Percentiles rank a stretch among this genome's conserved stretches.
Conservation (phyloP, 2,797 vertebrate genomes). For the Pangasius macronema region DNA sequence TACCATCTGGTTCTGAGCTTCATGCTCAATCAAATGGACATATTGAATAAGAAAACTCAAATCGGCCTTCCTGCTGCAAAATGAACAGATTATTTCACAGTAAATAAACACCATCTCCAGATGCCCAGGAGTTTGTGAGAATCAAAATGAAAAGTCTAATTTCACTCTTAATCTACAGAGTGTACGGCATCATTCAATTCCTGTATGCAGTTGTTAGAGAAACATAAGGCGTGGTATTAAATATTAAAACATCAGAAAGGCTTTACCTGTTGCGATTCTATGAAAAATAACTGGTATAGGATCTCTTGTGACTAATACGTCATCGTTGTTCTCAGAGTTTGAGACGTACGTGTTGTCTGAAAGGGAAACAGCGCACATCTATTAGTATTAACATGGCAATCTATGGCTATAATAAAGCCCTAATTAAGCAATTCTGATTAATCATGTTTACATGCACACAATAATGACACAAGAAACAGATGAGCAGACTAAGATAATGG, state of each 20-base stretch:
- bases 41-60: background rate
- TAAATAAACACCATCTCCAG: background rate
- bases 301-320: conserved; percentile 88
- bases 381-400: background rate
- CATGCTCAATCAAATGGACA: background rate
- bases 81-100: background rate
- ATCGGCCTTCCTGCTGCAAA: background rate
- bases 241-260: background rate
- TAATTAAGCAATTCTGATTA: conserved; percentile 10
- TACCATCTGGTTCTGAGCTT: background rate
- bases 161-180: background rate
- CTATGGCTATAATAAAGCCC: background rate
- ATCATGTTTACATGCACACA: conserved; percentile 19
- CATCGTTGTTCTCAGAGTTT: conserved; percentile 89
- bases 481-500: background rate
- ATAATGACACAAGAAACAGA: background rate
- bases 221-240: background rate
- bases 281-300: conserved; percentile 90
- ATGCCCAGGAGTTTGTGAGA: background rate
- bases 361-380: conserved; percentile 26
- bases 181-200: background rate
- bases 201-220: background rate
- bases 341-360: conserved; percentile 90
- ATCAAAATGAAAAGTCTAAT: background rate
- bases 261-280: conserved; percentile 85